Evolutionary conservation across 2,888 invertebrate genomes (phyloP), one percentile per base, ranked within the genome.

Genomic region (Autographa pulchrina): DNA sequence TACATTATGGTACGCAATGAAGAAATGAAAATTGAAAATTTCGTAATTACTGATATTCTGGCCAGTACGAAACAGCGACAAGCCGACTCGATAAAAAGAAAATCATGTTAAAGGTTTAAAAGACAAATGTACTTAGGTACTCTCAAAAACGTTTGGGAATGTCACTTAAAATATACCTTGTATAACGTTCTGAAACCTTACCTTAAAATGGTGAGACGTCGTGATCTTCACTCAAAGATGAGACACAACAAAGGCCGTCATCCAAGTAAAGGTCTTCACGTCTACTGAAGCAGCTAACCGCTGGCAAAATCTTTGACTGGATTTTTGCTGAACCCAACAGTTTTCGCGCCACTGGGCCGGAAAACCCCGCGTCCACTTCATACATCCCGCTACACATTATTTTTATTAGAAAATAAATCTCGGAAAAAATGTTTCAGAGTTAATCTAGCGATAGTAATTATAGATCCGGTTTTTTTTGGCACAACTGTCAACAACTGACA

Each of bases 221-320:
- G 6, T 62, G 66, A 60, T 66, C 65, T 52, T 11, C 5, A 18
- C 54, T 60, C 35, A 65, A 63, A 64, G 62, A 76, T 64, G 59
- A 62, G 20, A 58, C 14, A 69, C 56, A 63, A 67, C 56, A 75
- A 68, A 74, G 58, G 56, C 61, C 32, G 58, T 59, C 48, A 73
- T 6, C 18, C 25, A 72, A 71, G 65, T 67, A 32, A 66, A 75
- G 70, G 74, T 80, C 52, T 14, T 11, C 16, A 25, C 48, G 62
- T 70, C 67, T 62, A 75, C 20, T 71, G 66, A 70, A 67, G 68
- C 65, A 80, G 68, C 59, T 72, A 85, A 77, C 83, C 81, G 68
- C 79, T 70, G 73, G 82, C 78, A 83, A 76, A 78, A 90, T 86
- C 85, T 90, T 87, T 89, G 87, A 86, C 86, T 75, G 82, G 87